These are phyloP conservation scores for Sebastes iracundus DNA, from an alignment of 2,797 vertebrate species.

Conservation along the genomic window DNA sequence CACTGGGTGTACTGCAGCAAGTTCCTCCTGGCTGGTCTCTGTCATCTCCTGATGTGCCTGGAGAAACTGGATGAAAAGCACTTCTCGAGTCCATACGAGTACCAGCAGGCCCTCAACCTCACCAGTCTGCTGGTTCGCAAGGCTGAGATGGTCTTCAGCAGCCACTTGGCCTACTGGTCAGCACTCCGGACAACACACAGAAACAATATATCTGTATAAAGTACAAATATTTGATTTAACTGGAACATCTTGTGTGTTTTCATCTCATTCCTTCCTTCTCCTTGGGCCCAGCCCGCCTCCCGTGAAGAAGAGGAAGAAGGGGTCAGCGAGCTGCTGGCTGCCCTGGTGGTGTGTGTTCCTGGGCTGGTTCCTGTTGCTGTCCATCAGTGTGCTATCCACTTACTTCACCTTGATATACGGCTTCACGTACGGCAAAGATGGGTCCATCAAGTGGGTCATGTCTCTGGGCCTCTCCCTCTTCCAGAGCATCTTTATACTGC, in stretches of 20 bases:
- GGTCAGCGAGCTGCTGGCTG: conserved; percentile 64
- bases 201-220: neutral
- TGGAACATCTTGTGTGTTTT: neutral
- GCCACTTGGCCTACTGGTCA: conserved; percentile 77
- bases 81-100: conserved; percentile 65
- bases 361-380: conserved; percentile 85
- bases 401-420: conserved; percentile 88
- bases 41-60: conserved; percentile 73
- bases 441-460: conserved; percentile 86
- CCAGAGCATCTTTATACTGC: conserved; percentile 88
- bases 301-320: conserved; percentile 56
- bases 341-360: conserved; percentile 89
- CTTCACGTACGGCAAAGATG: conserved; percentile 82
- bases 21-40: conserved; percentile 79
- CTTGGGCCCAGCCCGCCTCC: conserved; percentile 57
- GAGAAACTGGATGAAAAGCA: conserved; percentile 71
- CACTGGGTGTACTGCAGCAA: conserved; percentile 84
- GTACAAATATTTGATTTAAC: neutral
- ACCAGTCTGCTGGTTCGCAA: conserved; percentile 76
- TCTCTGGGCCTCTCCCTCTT: conserved; percentile 86
- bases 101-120: conserved; percentile 61
- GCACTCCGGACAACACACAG: conserved; percentile 7
- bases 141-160: conserved; percentile 79
- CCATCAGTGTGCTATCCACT: conserved; percentile 84
- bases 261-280: neutral